Evolutionary conservation across 2,113 vertebrate species (phyloP).

Genomic region (Harpagus bidentatus): DNA sequence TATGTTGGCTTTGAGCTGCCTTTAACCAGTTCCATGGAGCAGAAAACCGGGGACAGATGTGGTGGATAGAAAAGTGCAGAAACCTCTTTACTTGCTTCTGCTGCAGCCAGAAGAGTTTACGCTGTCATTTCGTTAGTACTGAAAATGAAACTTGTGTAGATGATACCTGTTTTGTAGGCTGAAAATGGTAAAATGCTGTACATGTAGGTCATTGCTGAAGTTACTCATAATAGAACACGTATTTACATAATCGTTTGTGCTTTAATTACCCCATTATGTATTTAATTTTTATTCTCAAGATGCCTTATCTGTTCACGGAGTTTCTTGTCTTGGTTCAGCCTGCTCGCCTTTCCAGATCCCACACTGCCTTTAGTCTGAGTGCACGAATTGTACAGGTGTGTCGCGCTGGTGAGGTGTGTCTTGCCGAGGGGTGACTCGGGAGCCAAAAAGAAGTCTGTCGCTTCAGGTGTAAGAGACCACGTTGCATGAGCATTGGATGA

Average conservation of each 20-base stretch:
- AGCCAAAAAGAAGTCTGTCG: not conserved
- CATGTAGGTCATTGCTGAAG: not conserved
- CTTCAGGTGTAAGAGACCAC: not conserved
- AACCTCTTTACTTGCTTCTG: not conserved
- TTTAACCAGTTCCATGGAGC: not conserved
- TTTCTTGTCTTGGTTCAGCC: not conserved
- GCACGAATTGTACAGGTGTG: rapidly evolving
- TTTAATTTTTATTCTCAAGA: not conserved
- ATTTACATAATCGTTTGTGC: not conserved
- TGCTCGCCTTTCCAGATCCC: not conserved
- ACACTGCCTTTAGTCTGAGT: not conserved
- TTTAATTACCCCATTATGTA: not conserved
- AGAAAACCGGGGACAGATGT: not conserved
- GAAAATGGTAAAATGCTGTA: not conserved
- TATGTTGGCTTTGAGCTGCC: not conserved
- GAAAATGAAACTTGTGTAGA: not conserved
- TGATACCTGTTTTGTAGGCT: not conserved
- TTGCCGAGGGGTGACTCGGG: not conserved
- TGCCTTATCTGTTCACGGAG: rapidly evolving
- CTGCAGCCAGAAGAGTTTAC: not conserved
- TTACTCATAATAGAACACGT: not conserved
- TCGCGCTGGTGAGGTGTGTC: not conserved
- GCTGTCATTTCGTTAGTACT: not conserved
- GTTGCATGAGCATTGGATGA: not conserved
- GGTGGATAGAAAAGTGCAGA: not conserved